Percentiles rank a stretch among this genome's conserved stretches.
These are phyloP conservation scores for Chelonia mydas DNA, from an alignment of 2,797 vertebrate genomes.

Conservation along the genomic window DNA sequence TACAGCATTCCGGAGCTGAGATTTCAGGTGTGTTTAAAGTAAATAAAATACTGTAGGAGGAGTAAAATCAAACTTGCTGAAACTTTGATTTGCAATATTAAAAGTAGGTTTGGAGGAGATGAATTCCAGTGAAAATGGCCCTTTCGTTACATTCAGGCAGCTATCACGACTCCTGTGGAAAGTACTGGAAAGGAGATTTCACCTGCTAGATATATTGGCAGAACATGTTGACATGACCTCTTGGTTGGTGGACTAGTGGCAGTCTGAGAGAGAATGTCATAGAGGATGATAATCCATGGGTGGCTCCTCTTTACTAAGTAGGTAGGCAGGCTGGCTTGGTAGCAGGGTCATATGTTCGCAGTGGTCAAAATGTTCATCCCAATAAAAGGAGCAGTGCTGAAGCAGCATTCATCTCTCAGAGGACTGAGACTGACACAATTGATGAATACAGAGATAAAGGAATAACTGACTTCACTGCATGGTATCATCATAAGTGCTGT, in stretches of 20 bases:
- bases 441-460: background rate
- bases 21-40: conserved; percentile 62
- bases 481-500: background rate
- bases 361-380: background rate
- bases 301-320: background rate
- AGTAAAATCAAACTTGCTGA: conserved; percentile 64
- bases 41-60: conserved; percentile 58
- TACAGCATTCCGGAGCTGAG: background rate
- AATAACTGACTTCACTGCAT: background rate
- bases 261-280: background rate
- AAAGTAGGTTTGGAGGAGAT: conserved; percentile 47
- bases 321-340: background rate
- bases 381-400: background rate
- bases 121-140: conserved; percentile 69
- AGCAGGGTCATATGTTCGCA: background rate
- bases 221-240: background rate
- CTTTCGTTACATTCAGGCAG: conserved; percentile 69
- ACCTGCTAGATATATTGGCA: conserved; percentile 19
- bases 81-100: conserved; percentile 70
- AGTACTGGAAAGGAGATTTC: conserved; percentile 47
- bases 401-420: background rate
- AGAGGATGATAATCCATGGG: background rate
- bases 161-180: conserved; percentile 41
- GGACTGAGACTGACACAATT: background rate
- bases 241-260: background rate